phyloP scores from a whole-genome alignment of 2,797 vertebrate species.

The Oreochromis grahami region DNA sequence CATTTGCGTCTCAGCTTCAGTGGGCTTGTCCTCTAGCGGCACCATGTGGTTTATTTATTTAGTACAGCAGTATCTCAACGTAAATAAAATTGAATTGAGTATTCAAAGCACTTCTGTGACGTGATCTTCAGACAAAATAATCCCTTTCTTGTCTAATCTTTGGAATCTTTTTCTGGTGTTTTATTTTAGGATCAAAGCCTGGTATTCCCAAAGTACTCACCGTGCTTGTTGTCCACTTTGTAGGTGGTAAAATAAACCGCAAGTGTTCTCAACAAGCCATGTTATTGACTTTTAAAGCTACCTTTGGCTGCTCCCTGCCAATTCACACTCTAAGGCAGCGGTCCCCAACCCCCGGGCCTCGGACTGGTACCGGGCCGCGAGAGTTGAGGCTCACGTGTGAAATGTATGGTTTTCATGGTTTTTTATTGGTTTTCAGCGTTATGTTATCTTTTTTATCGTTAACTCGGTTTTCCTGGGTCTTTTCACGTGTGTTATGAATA shows the following conservation, averaged over 20 bases:
- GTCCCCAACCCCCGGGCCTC: no score
- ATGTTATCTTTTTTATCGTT: no score
- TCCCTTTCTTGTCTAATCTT: neutral
- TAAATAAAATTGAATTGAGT: no score
- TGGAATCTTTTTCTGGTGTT: neutral
- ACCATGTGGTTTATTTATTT: neutral
- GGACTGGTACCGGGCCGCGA: no score
- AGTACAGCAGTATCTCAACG: neutral
- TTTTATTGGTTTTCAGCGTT: no score
- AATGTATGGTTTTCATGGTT: no score
- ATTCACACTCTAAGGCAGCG: fast-evolving
- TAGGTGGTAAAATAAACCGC: neutral
- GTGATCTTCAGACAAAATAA: neutral
- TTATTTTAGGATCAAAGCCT: neutral
- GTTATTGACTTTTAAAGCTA: neutral
- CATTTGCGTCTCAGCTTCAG: neutral
- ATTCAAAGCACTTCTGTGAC: neutral
- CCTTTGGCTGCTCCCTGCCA: neutral
- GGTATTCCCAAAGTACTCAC: neutral
- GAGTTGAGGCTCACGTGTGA: no score
- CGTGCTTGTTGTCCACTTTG: neutral
- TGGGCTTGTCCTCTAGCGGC: neutral
- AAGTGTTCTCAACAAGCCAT: neutral
- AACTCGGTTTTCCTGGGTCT: no score
- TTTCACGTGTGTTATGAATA: no score